Evolutionary conservation across 2,797 vertebrate genomes (phyloP), one percentile per base, ranked within the genome.

Genomic region (Adelosebastes latens): DNA sequence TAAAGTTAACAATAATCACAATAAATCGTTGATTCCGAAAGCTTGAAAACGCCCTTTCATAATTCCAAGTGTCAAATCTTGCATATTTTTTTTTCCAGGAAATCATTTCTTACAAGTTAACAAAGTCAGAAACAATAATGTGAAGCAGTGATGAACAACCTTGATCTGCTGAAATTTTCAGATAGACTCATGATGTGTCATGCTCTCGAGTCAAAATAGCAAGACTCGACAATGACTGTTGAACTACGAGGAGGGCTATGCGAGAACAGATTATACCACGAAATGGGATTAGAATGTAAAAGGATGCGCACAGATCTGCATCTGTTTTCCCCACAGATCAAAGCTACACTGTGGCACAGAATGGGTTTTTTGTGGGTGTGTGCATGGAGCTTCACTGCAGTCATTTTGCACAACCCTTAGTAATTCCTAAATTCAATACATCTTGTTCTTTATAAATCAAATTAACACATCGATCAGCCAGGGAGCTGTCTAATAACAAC

Each of bases 381-480:
- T 77, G 81, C 49, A 25, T 46, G 13, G 53, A 83, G 66, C 68
- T 20, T 88, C 83, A 70, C 87, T 82, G 75, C 83, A 91, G 88
- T 89, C 79, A 84, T 86, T 90, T 81, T 82, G 72, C 71, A 71
- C 88, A 83, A 52, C 62, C 82, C 75, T 84, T 87, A 76, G 87
- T 91, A 92, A 92, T 91, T 90, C 81, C 85, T 72, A 71, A 81
- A 80, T 90, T 90, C 89, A 89, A 94, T 93, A 88, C 83, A 88
- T 91, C 87, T 90, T 89, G 90, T 92, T 90, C 90, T 93, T 90
- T 92, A 88, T 87, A 93, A 94, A 94, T 92, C 89, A 92, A 83
- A 90, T 93, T 89, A 93, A 90, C 89, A 88, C 89, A 92, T 90
- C 88, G 92, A 92, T 93, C 87, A 91, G 82, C 70, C 88, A 80